phyloP scores from a whole-genome alignment of 1,140 invertebrate species.

The Pogonomyrmex barbatus region DNA sequence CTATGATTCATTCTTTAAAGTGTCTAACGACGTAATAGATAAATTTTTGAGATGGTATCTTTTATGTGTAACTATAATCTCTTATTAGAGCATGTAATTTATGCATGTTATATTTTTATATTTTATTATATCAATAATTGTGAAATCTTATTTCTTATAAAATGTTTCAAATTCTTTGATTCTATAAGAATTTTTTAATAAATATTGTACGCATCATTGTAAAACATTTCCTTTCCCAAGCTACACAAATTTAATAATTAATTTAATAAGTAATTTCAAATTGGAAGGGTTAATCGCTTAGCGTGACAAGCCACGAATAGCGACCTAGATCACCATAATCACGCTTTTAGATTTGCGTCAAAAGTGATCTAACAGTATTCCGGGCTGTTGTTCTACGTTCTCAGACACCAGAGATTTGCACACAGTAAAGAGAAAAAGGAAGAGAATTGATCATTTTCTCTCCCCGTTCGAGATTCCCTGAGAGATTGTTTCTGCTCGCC shows the following conservation, averaged over 20 bases:
- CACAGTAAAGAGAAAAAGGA: neutral
- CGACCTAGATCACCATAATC: conserved; percentile 52
- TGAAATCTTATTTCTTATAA: neutral
- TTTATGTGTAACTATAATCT: neutral
- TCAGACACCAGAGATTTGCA: conserved; percentile 16
- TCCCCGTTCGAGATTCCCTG: neutral
- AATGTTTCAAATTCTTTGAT: neutral
- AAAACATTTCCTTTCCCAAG: conserved; percentile 42
- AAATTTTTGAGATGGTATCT: neutral
- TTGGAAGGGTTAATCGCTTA: conserved; percentile 38
- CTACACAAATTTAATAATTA: neutral
- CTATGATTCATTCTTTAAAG: neutral
- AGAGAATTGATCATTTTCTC: neutral
- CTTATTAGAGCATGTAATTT: neutral
- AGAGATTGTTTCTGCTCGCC: conserved; percentile 5
- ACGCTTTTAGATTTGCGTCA: conserved; percentile 27
- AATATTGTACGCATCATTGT: neutral
- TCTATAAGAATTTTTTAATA: neutral
- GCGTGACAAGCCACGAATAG: conserved; percentile 32
- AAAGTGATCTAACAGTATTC: conserved; percentile 51
- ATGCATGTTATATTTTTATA: neutral
- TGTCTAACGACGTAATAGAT: neutral
- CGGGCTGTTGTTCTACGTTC: conserved; percentile 41
- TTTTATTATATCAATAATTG: neutral
- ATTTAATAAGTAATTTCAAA: conserved; percentile 6